A percentile compares a stretch with the other conserved stretches of the same genome.
Evolutionary conservation across 92 coral and sea anemone species (phyloP).

Genomic region (Epizoanthus rinbou): DNA sequence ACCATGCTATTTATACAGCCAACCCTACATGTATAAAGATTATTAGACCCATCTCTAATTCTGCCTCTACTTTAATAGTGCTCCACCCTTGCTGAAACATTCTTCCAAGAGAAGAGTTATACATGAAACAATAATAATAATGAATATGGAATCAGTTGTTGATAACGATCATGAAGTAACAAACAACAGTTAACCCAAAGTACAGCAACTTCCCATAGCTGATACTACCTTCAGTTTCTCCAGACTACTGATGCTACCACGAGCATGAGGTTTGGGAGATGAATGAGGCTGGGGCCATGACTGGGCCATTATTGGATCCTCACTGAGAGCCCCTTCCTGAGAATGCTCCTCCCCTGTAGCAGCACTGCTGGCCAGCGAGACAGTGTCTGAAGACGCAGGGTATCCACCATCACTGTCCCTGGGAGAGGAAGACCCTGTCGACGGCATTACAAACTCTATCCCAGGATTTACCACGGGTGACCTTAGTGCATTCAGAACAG

Average conservation of each 20-base stretch:
- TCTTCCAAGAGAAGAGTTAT: too few relatives aligned
- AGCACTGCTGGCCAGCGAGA: slow-evolving; percentile 75
- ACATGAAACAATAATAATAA: too few relatives aligned
- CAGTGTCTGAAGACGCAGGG: slow-evolving; percentile 77
- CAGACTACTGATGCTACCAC: slow-evolving; percentile 20
- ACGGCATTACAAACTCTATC: slow-evolving; percentile 54
- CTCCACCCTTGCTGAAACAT: too few relatives aligned
- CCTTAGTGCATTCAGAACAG: slow-evolving; percentile 76
- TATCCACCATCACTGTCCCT: slow-evolving; percentile 79
- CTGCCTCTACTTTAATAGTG: too few relatives aligned
- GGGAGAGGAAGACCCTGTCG: slow-evolving; percentile 78
- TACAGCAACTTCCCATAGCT: too few relatives aligned
- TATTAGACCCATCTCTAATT: too few relatives aligned
- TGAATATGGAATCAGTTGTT: too few relatives aligned
- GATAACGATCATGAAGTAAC: too few relatives aligned
- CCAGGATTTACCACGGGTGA: slow-evolving; percentile 80
- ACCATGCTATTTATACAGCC: too few relatives aligned
- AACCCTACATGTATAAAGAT: too few relatives aligned
- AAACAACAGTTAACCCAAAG: too few relatives aligned
- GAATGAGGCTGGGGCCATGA: neutral
- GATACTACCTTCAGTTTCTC: slow-evolving; percentile 27
- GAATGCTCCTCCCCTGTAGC: slow-evolving; percentile 77
- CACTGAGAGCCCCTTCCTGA: slow-evolving; percentile 38
- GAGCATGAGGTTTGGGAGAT: neutral
- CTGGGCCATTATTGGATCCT: slow-evolving; percentile 26